Evolutionary conservation across 1,140 invertebrate genomes (phyloP).

Genomic region (Bombus confusus): DNA sequence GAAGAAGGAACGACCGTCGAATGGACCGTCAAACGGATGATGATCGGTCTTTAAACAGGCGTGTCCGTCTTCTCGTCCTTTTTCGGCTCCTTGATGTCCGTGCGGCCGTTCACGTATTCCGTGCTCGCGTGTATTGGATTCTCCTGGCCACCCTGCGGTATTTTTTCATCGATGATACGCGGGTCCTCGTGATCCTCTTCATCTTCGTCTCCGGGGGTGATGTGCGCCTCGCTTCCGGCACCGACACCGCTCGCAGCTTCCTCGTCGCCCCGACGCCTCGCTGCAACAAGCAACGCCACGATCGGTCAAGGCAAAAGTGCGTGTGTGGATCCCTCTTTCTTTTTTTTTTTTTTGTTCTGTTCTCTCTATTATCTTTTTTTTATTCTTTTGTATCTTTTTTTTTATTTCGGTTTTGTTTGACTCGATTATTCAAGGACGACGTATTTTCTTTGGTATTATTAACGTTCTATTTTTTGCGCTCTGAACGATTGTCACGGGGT

Average conservation of each 20-base stretch:
- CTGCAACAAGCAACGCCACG: slow-evolving; percentile 83
- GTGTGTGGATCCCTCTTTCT: slow-evolving; percentile 55
- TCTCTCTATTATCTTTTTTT: slow-evolving; percentile 24
- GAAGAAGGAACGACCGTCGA: slow-evolving; percentile 31
- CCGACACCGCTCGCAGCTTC: slow-evolving; percentile 80
- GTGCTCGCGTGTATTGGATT: slow-evolving; percentile 81
- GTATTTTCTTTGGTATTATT: background rate
- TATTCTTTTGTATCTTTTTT: background rate
- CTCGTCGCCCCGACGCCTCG: slow-evolving; percentile 82
- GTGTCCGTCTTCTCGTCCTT: slow-evolving; percentile 81
- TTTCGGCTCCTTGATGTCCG: slow-evolving; percentile 78
- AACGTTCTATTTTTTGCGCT: background rate
- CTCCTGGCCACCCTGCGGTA: slow-evolving; percentile 80
- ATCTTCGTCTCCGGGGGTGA: slow-evolving; percentile 79
- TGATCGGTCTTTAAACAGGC: slow-evolving; percentile 75
- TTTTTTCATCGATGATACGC: slow-evolving; percentile 80
- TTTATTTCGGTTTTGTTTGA: background rate
- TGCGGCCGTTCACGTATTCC: slow-evolving; percentile 80
- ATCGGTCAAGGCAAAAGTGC: slow-evolving; percentile 82
- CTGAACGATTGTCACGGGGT: background rate
- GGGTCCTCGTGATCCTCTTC: slow-evolving; percentile 80
- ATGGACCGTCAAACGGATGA: slow-evolving; percentile 18
- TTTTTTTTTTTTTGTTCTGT: slow-evolving; percentile 26
- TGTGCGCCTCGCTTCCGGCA: slow-evolving; percentile 81
- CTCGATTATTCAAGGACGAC: background rate